Percentiles rank a stretch among this genome's conserved stretches.
phyloP scores from a whole-genome alignment of 1,140 invertebrate species.

The Diachasma alloeum region DNA sequence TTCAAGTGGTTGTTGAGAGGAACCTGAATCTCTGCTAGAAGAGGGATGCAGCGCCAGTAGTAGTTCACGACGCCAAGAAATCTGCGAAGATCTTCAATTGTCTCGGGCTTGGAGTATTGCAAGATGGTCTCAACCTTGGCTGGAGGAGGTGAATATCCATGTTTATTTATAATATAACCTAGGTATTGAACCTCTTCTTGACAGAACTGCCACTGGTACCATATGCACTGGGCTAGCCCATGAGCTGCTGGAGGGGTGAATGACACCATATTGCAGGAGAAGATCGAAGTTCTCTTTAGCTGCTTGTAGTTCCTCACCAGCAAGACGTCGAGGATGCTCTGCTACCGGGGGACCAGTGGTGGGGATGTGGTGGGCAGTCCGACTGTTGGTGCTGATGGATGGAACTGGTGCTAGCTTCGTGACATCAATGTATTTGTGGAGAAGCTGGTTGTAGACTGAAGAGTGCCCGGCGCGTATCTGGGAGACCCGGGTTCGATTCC shows the following conservation, averaged over 20 bases:
- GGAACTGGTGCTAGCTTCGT: not conserved
- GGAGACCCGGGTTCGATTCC: no score
- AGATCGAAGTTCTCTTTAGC: not conserved
- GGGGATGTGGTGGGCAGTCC: constrained; percentile 19
- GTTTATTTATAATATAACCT: no score
- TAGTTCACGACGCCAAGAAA: constrained; percentile 20
- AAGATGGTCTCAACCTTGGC: no score
- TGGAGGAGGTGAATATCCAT: no score
- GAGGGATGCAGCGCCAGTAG: not conserved
- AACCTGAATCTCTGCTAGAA: not conserved
- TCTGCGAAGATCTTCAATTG: not conserved
- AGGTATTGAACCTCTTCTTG: no score
- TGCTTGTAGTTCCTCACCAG: constrained; percentile 10
- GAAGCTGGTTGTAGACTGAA: not conserved
- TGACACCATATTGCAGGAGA: not conserved
- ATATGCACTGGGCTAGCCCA: no score
- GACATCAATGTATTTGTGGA: not conserved
- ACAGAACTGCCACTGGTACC: no score
- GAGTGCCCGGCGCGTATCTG: no score
- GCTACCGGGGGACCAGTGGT: constrained; percentile 23
- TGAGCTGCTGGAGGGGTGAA: constrained; percentile 24
- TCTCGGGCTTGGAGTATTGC: no score
- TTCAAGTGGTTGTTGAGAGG: not conserved
- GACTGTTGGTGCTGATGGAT: not conserved
- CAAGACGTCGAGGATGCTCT: constrained; percentile 9